Conservation (phyloP, 1,140 invertebrate species). For the Euura saliciscinereae region DNA sequence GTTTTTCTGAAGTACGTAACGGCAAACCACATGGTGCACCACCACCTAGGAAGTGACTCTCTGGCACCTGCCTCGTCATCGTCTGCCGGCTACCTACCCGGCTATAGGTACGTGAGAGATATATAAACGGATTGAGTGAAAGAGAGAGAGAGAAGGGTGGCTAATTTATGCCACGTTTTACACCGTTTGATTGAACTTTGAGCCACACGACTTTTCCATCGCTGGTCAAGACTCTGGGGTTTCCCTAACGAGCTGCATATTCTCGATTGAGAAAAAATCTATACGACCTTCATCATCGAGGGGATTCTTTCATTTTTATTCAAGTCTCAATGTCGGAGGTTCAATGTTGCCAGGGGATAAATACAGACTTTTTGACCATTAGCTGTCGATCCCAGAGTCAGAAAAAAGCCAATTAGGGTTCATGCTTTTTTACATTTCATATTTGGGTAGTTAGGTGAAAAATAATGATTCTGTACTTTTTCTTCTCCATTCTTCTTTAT, state of each 20-base stretch:
- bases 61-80: conserved; percentile 54
- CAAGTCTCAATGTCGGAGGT: no score
- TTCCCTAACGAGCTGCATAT: neutral
- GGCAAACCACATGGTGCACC: conserved; percentile 47
- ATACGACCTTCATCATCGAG: neutral
- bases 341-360: no score
- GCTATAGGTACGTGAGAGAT: conserved; percentile 13
- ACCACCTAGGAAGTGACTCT: conserved; percentile 45
- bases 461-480: no score
- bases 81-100: conserved; percentile 16
- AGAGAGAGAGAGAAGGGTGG: conserved; percentile 29
- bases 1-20: conserved; percentile 33
- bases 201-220: neutral
- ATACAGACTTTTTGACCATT: no score
- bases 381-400: no score
- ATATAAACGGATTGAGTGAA: neutral
- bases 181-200: conserved; percentile 36
- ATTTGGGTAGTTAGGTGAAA: no score
- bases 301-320: no score
- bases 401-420: no score
- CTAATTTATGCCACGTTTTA: conserved; percentile 46
- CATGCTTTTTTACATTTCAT: no score
- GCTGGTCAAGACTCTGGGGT: neutral
- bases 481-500: no score
- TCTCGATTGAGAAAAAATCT: neutral